phyloP scores from a whole-genome alignment of 2,888 invertebrate species.

The Ectemnius cavifrons region DNA sequence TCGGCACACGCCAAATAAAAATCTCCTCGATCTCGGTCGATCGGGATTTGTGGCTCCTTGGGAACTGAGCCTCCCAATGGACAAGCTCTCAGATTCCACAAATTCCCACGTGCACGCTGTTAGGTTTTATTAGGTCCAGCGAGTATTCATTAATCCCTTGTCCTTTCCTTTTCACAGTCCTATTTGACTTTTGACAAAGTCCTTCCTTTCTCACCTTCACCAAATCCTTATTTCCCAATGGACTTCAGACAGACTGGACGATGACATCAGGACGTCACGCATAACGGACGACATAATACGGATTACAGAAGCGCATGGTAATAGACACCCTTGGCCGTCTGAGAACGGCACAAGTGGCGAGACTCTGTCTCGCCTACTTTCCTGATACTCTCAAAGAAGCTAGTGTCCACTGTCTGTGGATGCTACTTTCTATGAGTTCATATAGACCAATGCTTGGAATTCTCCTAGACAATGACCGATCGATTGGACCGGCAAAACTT shows the following conservation, averaged over 20 bases:
- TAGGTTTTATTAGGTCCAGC: conserved; percentile 50
- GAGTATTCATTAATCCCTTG: conserved; percentile 32
- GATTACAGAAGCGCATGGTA: conserved; percentile 49
- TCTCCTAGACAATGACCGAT: conserved; percentile 3
- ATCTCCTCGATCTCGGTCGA: background rate
- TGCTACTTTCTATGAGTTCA: no score
- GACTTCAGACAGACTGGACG: background rate
- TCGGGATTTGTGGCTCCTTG: conserved; percentile 17
- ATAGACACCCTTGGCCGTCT: conserved; percentile 23
- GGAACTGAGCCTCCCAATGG: background rate
- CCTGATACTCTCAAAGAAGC: background rate
- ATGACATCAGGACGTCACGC: conserved; percentile 7
- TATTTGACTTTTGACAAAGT: background rate
- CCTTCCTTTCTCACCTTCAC: background rate
- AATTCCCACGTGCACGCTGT: conserved; percentile 43
- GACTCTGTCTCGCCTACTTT: background rate
- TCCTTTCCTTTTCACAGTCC: background rate
- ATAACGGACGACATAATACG: conserved; percentile 45
- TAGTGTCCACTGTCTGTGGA: no score
- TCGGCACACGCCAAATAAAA: conserved; percentile 79
- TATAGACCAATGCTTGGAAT: background rate
- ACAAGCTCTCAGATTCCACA: conserved; percentile 7
- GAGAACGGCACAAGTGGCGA: conserved; percentile 29
- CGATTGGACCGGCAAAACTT: background rate
- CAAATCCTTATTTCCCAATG: background rate